Percentiles rank a stretch among this genome's conserved stretches.
phyloP scores from a whole-genome alignment of 2,888 invertebrate species.

The Orthosia gracilis region DNA sequence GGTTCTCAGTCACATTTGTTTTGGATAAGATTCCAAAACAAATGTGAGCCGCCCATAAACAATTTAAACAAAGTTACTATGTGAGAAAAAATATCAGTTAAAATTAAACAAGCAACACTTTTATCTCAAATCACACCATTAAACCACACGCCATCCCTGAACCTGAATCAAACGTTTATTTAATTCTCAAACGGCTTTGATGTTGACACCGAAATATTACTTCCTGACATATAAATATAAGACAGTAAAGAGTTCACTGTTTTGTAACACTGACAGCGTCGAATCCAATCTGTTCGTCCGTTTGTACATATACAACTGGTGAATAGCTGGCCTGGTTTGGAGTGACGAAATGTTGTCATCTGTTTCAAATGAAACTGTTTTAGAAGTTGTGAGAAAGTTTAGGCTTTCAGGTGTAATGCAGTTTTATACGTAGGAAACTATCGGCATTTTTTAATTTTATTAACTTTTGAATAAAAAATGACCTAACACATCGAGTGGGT shows the following conservation, averaged over 20 bases:
- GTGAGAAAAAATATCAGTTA: too few relatives aligned
- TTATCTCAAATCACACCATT: not conserved
- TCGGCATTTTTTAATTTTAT: too few relatives aligned
- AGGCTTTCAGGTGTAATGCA: constrained; percentile 9
- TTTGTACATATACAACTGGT: constrained; percentile 24
- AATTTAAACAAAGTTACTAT: too few relatives aligned
- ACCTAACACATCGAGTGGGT: too few relatives aligned
- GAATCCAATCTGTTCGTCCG: constrained; percentile 44
- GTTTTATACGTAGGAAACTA: not conserved
- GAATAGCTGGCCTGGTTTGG: constrained; percentile 22
- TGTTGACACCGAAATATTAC: constrained; percentile 71
- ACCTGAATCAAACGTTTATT: constrained; percentile 69
- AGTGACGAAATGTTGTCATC: constrained; percentile 25
- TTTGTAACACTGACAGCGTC: constrained; percentile 51
- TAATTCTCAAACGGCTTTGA: constrained; percentile 73
- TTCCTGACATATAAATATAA: constrained; percentile 69
- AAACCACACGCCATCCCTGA: constrained; percentile 42
- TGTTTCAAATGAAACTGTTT: constrained; percentile 15
- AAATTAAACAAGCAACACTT: not conserved
- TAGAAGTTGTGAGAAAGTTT: constrained; percentile 23
- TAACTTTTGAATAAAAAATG: too few relatives aligned
- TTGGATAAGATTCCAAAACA: not conserved
- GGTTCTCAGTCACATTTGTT: too few relatives aligned
- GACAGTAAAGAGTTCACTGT: constrained; percentile 26
- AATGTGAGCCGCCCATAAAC: too few relatives aligned